Percentiles rank a stretch among this genome's conserved stretches.
Conservation (phyloP, 1,140 invertebrate species). For the Pomacea maculata region DNA sequence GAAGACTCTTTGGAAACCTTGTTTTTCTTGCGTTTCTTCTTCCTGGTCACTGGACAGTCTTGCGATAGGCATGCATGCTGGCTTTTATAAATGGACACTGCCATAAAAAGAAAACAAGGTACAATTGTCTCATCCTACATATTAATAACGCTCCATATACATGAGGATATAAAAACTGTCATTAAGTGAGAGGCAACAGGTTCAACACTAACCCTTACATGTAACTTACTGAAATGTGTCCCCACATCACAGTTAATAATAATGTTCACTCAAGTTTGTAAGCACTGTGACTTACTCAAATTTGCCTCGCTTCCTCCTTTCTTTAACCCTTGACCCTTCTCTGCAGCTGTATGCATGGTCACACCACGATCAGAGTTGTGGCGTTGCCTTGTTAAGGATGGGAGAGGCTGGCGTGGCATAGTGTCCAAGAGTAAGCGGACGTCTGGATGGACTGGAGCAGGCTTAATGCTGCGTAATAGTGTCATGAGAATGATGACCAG, state of each 20-base stretch:
- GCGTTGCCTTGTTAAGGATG: conserved; percentile 2
- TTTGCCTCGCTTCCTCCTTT: conserved; percentile 37
- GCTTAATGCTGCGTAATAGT: conserved; percentile 58
- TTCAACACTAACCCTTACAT: too few relatives aligned
- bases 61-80: too few relatives aligned
- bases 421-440: conserved; percentile 35
- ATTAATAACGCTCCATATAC: too few relatives aligned
- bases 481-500: conserved; percentile 68
- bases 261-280: too few relatives aligned
- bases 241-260: too few relatives aligned
- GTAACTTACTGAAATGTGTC: too few relatives aligned
- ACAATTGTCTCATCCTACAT: too few relatives aligned
- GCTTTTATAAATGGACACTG: too few relatives aligned
- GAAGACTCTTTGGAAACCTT: not conserved
- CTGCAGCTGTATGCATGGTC: conserved; percentile 8
- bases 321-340: conserved; percentile 17
- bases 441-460: conserved; percentile 36
- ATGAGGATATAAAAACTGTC: too few relatives aligned
- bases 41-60: not conserved
- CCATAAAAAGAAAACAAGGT: too few relatives aligned
- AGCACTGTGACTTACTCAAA: conserved; percentile 26
- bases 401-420: conserved; percentile 30
- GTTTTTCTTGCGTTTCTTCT: conserved; percentile 30
- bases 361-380: conserved; percentile 38
- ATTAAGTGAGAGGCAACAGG: too few relatives aligned